phyloP scores from a whole-genome alignment of 1,140 invertebrate genomes.

The Helicoverpa zea region DNA sequence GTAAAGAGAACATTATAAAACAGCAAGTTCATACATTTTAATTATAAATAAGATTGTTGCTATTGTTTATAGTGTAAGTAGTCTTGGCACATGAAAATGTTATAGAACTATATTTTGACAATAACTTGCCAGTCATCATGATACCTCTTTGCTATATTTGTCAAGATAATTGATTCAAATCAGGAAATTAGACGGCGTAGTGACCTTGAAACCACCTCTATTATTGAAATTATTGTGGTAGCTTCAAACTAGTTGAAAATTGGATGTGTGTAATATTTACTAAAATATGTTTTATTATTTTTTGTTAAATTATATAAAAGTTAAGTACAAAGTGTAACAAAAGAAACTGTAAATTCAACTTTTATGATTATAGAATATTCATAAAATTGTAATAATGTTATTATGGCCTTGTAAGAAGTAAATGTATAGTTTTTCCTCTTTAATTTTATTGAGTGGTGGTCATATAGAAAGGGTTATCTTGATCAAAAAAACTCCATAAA shows the following conservation, averaged over 20 bases:
- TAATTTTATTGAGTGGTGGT: too few relatives aligned
- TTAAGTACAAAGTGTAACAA: too few relatives aligned
- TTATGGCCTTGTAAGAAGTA: too few relatives aligned
- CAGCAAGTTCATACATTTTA: neutral
- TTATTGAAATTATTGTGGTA: conserved; percentile 29
- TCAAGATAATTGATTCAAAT: conserved; percentile 17
- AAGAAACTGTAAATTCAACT: too few relatives aligned
- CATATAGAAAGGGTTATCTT: too few relatives aligned
- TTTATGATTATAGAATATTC: too few relatives aligned
- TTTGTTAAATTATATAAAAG: too few relatives aligned
- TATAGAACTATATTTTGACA: too few relatives aligned
- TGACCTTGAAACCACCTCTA: conserved; percentile 9
- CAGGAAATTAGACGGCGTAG: conserved; percentile 9
- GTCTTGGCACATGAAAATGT: neutral
- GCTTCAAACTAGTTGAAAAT: conserved; percentile 1
- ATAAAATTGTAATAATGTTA: too few relatives aligned
- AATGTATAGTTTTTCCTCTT: too few relatives aligned
- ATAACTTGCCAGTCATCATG: neutral
- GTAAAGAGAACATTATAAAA: neutral
- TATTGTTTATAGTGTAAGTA: neutral
- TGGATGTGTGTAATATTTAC: neutral
- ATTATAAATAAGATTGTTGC: neutral
- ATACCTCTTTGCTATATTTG: neutral
- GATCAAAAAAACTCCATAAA: too few relatives aligned
- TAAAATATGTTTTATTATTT: too few relatives aligned